Conservation (phyloP, 1,140 invertebrate genomes). For the Lasioglossum albipes region DNA sequence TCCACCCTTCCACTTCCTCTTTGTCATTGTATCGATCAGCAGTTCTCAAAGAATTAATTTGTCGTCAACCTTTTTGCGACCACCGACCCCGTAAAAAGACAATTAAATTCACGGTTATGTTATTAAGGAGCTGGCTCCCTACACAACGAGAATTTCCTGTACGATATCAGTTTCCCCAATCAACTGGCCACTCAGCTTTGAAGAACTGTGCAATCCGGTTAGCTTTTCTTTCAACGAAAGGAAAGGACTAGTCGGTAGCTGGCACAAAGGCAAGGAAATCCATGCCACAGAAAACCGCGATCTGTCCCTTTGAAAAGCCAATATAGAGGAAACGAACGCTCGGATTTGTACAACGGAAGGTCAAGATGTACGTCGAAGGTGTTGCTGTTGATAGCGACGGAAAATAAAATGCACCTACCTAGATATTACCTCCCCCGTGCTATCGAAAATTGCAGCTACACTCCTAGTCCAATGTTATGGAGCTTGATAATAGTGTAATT, state of each 20-base stretch:
- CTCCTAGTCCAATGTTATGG: no score
- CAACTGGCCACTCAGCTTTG: not conserved
- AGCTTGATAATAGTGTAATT: no score
- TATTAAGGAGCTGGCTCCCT: not conserved
- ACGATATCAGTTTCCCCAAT: not conserved
- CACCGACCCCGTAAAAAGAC: not conserved
- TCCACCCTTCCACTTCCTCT: no score
- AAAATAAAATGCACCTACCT: conserved; percentile 1
- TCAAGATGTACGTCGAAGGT: conserved; percentile 12
- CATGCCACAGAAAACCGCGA: conserved; percentile 5
- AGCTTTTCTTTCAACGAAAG: not conserved
- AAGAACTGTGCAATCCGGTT: conserved; percentile 18
- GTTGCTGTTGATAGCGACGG: not conserved
- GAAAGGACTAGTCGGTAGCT: not conserved
- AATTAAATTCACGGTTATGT: conserved; percentile 15
- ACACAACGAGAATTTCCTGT: not conserved
- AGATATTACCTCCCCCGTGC: not conserved
- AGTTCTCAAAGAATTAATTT: no score
- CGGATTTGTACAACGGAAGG: conserved; percentile 1
- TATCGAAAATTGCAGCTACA: not conserved
- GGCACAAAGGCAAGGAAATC: conserved; percentile 31
- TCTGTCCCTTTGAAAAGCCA: conserved; percentile 7
- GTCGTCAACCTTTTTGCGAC: not conserved
- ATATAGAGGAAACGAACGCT: conserved; percentile 31
- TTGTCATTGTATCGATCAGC: no score